A percentile compares a stretch with the other conserved stretches of the same genome.
phyloP scores from a whole-genome alignment of 2,888 invertebrate species.

The Phengaris alcon region DNA sequence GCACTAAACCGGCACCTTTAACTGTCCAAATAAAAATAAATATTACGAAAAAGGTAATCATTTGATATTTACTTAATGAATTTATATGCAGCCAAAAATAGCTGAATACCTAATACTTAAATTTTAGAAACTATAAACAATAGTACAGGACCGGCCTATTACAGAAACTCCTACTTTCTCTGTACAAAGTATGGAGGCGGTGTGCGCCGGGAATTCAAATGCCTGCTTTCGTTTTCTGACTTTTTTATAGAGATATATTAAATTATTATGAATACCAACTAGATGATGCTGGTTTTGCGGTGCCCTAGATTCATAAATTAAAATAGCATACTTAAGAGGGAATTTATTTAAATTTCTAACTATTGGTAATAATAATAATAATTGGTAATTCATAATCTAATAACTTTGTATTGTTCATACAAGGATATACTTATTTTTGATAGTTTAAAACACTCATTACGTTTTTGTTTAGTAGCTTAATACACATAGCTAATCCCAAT shows the following conservation, averaged over 20 bases:
- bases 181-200: slow-evolving; percentile 52
- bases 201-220: slow-evolving; percentile 10
- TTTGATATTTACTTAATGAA: neutral
- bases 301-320: slow-evolving; percentile 16
- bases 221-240: slow-evolving; percentile 22
- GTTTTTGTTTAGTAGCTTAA: no score
- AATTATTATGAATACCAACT: slow-evolving; percentile 15
- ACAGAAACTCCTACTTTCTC: slow-evolving; percentile 66
- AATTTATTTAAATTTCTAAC: neutral
- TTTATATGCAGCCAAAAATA: neutral
- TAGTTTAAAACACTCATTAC: no score
- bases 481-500: no score
- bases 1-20: no score
- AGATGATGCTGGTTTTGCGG: neutral
- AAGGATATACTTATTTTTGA: neutral
- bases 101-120: neutral
- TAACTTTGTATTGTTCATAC: neutral
- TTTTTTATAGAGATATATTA: slow-evolving; percentile 7
- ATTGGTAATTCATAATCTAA: no score
- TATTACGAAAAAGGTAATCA: neutral
- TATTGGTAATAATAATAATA: neutral
- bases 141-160: slow-evolving; percentile 41
- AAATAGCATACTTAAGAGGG: neutral
- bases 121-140: slow-evolving; percentile 12
- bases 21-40: neutral